Evolutionary conservation across 2,113 vertebrate genomes (phyloP).

Genomic region (Tympanuchus pallidicinctus): DNA sequence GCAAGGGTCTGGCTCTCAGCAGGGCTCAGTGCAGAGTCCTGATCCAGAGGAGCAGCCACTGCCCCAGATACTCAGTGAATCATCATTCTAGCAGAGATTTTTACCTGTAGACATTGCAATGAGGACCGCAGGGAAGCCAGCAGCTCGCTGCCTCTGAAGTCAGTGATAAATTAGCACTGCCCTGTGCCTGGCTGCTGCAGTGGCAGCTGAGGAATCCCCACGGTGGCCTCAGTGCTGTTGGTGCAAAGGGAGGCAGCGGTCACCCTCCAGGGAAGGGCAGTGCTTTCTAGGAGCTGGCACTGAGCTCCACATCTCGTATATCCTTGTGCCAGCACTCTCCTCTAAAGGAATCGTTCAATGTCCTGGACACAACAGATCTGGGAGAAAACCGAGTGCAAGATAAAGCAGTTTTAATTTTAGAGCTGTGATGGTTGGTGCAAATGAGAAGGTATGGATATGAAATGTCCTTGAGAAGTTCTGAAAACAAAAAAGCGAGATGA

Average conservation of each 20-base stretch:
- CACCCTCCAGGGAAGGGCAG: background rate
- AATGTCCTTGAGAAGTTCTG: background rate
- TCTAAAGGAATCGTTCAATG: background rate
- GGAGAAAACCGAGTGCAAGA: background rate
- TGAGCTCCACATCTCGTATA: rapidly evolving
- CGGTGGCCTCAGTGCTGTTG: rapidly evolving
- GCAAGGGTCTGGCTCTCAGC: constrained; percentile 37
- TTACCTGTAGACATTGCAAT: background rate
- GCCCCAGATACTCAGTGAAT: background rate
- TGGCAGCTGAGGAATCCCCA: background rate
- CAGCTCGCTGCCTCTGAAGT: background rate
- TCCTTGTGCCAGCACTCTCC: background rate
- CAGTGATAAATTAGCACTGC: background rate
- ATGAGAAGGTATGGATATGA: background rate
- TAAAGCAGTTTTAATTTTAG: background rate
- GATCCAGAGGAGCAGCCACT: background rate
- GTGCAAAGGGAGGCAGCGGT: background rate
- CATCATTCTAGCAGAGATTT: background rate
- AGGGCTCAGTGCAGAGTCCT: background rate
- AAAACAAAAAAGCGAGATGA: background rate
- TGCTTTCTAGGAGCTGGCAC: background rate
- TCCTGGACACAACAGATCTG: background rate
- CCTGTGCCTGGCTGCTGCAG: background rate
- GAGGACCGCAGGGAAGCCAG: background rate
- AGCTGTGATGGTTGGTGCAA: background rate